phyloP scores from a whole-genome alignment of 2,797 vertebrate species.

The Acanthurus tractus region DNA sequence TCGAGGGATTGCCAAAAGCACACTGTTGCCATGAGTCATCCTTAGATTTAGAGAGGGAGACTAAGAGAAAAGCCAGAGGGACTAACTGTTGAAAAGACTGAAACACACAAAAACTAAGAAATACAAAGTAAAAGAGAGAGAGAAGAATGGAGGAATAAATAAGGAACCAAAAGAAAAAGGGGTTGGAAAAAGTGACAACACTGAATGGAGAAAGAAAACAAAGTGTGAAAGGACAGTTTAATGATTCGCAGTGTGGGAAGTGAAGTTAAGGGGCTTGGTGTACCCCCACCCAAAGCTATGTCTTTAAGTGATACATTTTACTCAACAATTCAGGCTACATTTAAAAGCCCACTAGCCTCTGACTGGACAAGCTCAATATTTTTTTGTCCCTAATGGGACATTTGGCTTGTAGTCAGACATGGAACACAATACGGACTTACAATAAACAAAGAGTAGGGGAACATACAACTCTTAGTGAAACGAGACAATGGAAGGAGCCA shows the following conservation, averaged over 20 bases:
- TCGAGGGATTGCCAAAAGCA: conserved; percentile 43
- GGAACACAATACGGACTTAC: conserved; percentile 64
- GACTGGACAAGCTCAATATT: conserved; percentile 67
- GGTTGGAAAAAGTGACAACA: conserved; percentile 17
- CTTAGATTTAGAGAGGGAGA: conserved; percentile 36
- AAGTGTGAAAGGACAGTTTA: conserved; percentile 31
- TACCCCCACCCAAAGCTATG: conserved; percentile 49
- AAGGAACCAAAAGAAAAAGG: conserved; percentile 12
- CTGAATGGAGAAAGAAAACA: conserved; percentile 6
- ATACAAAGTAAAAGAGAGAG: background rate
- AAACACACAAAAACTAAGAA: background rate
- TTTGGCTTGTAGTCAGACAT: conserved; percentile 70
- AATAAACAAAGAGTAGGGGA: conserved; percentile 68
- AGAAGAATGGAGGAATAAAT: conserved; percentile 13
- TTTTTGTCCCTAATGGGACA: conserved; percentile 74
- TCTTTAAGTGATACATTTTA: conserved; percentile 60
- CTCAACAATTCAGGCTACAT: conserved; percentile 32
- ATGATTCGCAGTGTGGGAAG: conserved; percentile 35
- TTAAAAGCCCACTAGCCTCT: conserved; percentile 55
- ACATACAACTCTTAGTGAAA: conserved; percentile 48
- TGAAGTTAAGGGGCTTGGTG: conserved; percentile 40
- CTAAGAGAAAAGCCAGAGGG: conserved; percentile 11
- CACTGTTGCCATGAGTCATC: conserved; percentile 50
- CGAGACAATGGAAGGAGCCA: conserved; percentile 47
- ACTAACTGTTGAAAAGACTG: conserved; percentile 4